Evolutionary conservation across 2,797 vertebrate genomes (phyloP).

Genomic region (Myotis findleyi): DNA sequence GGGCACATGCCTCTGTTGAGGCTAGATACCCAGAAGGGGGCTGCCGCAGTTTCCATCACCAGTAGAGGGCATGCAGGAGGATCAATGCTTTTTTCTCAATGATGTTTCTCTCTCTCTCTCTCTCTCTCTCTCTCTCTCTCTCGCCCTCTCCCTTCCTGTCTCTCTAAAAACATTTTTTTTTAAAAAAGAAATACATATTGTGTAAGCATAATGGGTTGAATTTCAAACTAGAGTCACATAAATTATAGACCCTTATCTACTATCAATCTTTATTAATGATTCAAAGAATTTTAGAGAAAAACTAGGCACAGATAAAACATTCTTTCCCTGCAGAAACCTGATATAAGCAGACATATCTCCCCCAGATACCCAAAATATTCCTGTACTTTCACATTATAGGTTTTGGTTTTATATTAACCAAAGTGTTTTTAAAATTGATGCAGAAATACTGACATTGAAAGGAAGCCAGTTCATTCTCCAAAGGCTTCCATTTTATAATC

Average conservation of each 20-base stretch:
- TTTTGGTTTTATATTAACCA: conserved; percentile 31
- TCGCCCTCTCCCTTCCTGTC: no score
- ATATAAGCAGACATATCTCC: background rate
- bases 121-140: no score
- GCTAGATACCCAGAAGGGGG: no score
- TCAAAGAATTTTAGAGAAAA: background rate
- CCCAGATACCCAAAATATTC: background rate
- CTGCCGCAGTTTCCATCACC: no score
- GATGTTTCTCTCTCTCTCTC: no score
- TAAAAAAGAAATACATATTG: background rate
- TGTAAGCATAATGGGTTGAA: background rate
- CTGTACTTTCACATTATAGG: background rate
- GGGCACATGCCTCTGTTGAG: no score
- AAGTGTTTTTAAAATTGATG: background rate
- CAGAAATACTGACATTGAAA: conserved; percentile 39
- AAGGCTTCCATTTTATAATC: conserved; percentile 30
- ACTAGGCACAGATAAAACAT: background rate
- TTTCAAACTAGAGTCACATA: background rate
- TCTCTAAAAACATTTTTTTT: no score
- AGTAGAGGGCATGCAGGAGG: no score
- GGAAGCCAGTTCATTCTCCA: background rate
- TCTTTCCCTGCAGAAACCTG: background rate
- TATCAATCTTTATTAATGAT: background rate
- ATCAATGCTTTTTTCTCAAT: no score
- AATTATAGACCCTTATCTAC: background rate